Evolutionary conservation across 2,888 invertebrate species (phyloP), one percentile per base, ranked within the genome.

Genomic region (Dolichopus griseipennis): DNA sequence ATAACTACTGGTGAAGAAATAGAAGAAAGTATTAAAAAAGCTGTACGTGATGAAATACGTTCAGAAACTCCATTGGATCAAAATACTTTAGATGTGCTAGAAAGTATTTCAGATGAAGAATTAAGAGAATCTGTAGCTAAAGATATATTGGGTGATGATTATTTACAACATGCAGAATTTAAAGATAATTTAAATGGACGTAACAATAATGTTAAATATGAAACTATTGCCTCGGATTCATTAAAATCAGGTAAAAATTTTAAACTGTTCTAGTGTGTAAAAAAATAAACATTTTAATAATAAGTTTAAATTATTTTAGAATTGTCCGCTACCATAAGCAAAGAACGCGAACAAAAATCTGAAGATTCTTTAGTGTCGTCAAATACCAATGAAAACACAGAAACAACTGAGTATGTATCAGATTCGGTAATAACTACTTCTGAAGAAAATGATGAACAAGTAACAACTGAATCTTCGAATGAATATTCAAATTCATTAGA

Each of bases 11-110:
- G 37, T 61, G 18, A 61, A 68, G 18, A 67, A 61, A 1, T 78
- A 27, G 79, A 78, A 67, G 72, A 78, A 67, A 73, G 73, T 27
- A 78, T 78, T 66, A 72, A 76, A 1, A 75, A 75, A 71, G 75
- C 75, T 0, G 76, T 78, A 1, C 75, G 76, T 66, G 74, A 72
- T 33, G 75, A 76, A 71, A 75, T 77, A 8, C 74, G 75, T 66
- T 41, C 67, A n/a, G 72, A 73, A 20, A 70, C 71, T 37, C 63
- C 68, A 52, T 65, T 69, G 9, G 71, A 71, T 34, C 65, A 71
- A 27, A 65, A 71, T 10, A 69, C 70, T 15, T 61, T 70, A 21
- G 71, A 72, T 22, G 70, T 69, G 9, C 65, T 72, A n/a, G 70
- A 72, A 7, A 70, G 71, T 12, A 70, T 72, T n/a, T 65, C 72